phyloP scores from a whole-genome alignment of 2,797 vertebrate genomes.

The Clarias fuscus region DNA sequence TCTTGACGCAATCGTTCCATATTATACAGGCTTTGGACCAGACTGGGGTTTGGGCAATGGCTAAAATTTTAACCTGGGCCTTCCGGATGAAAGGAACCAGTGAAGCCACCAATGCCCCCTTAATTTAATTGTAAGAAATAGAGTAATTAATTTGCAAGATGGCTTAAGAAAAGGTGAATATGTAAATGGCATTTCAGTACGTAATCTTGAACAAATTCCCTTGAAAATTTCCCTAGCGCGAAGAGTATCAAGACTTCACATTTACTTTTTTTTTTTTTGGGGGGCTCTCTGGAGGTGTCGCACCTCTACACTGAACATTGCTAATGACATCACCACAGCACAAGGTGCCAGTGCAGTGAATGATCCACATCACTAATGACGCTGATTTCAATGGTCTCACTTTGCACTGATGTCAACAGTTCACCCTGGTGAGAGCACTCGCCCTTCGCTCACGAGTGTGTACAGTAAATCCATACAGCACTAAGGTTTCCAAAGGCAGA shows the following conservation, averaged over 20 bases:
- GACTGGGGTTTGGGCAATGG: too few relatives aligned
- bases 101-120: too few relatives aligned
- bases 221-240: too few relatives aligned
- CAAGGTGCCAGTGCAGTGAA: not conserved
- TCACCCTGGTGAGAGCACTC: not conserved
- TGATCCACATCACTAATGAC: not conserved
- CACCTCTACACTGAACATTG: not conserved
- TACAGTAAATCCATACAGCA: not conserved
- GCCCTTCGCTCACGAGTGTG: not conserved
- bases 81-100: too few relatives aligned
- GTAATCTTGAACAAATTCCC: not conserved
- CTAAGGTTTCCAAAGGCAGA: not conserved
- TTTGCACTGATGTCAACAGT: not conserved
- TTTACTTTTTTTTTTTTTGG: not conserved
- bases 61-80: too few relatives aligned
- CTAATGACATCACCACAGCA: not conserved
- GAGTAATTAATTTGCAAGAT: not conserved
- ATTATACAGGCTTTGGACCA: too few relatives aligned
- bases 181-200: not conserved
- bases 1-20: too few relatives aligned
- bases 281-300: not conserved
- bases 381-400: not conserved
- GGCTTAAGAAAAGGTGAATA: not conserved
- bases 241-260: not conserved
- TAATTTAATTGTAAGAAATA: not conserved